Conservation (phyloP, 1,140 invertebrate genomes). For the Steinernema khuongi region DNA sequence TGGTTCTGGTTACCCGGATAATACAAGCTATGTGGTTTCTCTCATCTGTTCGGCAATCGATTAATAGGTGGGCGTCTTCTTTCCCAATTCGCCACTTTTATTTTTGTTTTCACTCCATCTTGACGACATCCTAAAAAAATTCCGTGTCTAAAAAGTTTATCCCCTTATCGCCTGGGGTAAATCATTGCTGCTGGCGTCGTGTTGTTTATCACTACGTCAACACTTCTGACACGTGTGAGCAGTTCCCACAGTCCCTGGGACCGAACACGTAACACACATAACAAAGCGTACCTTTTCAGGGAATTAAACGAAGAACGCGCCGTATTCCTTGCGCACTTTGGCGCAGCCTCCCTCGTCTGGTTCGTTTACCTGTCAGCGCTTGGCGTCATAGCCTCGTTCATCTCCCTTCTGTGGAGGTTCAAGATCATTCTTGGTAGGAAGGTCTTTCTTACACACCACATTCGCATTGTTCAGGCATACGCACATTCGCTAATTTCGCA, state of each 20-base stretch:
- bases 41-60: slow-evolving; percentile 40
- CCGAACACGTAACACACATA: too few relatives aligned
- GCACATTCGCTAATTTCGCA: slow-evolving; percentile 84
- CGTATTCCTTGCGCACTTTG: slow-evolving; percentile 88
- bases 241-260: too few relatives aligned
- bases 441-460: neutral
- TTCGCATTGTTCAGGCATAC: slow-evolving; percentile 70
- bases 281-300: too few relatives aligned
- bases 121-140: too few relatives aligned
- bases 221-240: too few relatives aligned
- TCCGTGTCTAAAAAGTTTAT: too few relatives aligned
- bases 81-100: slow-evolving; percentile 30
- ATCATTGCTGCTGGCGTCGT: too few relatives aligned
- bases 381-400: slow-evolving; percentile 82
- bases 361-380: slow-evolving; percentile 92
- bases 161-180: too few relatives aligned
- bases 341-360: slow-evolving; percentile 92
- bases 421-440: slow-evolving; percentile 81
- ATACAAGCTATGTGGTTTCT: slow-evolving; percentile 46
- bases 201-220: too few relatives aligned
- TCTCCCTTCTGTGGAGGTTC: slow-evolving; percentile 87
- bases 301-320: slow-evolving; percentile 67
- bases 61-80: slow-evolving; percentile 27
- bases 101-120: too few relatives aligned
- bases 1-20: slow-evolving; percentile 38